Evolutionary conservation across 2,888 invertebrate genomes (phyloP), one percentile per base, ranked within the genome.

Genomic region (Parapristionchus giblindavisi): DNA sequence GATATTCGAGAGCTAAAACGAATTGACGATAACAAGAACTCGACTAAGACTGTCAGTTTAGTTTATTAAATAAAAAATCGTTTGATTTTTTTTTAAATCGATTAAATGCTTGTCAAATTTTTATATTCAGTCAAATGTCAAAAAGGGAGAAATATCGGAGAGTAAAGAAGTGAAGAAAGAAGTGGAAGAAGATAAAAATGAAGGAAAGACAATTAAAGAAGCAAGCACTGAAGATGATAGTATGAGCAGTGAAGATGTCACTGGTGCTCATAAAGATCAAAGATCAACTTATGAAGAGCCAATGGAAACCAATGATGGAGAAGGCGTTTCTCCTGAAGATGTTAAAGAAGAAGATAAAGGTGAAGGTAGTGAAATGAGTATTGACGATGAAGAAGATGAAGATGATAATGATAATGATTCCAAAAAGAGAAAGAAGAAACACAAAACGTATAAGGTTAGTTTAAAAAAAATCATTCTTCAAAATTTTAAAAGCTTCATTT

Each of bases 191-290:
- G 58, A 32, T 14, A 21, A 58, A 27, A 32, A 58, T 17, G 61
- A 61, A 36, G 8, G 3, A 38, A 21, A 61, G 17, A 27, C 32
- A 27, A 56, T 56, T 56, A 32, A n/a, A 27, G 56, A 17, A 52
- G 52, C 21, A 54, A n/a, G n/a, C 54, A 54, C 54, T 54, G 54
- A 5, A 54, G 4, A 54, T 27, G 56, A 56, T 27, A 52, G 52
- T 5, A 17, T 5, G 24, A 52, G 5, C 21, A 21, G 24, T 5
- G 24, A 52, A 21, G 52, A 17, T n/a, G 52, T 11, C 3, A 17
- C n/a, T 3, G 24, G 52, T 52, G 52, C 4, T 4, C 4, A 52
- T 8, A 24, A 58, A 58, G 58, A 58, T n/a, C n/a, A n/a, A n/a
- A n/a, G n/a, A n/a, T n/a, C n/a, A n/a, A n/a, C n/a, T n/a, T n/a